Evolutionary conservation across 2,888 invertebrate species (phyloP).

Genomic region (Drosophila formosana): DNA sequence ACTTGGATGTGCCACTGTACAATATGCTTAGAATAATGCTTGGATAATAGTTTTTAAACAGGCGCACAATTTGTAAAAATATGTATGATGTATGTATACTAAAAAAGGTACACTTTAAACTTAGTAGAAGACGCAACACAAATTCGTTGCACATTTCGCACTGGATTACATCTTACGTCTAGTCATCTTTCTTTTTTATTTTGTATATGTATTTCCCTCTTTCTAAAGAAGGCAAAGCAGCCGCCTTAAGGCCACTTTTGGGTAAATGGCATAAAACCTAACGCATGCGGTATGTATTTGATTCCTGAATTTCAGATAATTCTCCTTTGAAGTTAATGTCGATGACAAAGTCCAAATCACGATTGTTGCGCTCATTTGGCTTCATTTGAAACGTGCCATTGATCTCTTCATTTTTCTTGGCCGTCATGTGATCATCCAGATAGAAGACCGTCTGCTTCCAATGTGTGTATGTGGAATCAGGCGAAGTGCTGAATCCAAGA

Average conservation of each 20-base stretch:
- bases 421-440: slow-evolving; percentile 98
- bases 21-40: slow-evolving; percentile 67
- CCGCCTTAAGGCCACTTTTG: slow-evolving; percentile 37
- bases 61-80: slow-evolving; percentile 69
- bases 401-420: slow-evolving; percentile 97
- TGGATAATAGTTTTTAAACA: slow-evolving; percentile 68
- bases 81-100: slow-evolving; percentile 54
- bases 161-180: slow-evolving; percentile 74
- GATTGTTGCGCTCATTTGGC: slow-evolving; percentile 97
- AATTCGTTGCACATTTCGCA: slow-evolving; percentile 71
- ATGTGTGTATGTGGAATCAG: slow-evolving; percentile 99
- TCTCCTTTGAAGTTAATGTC: slow-evolving; percentile 97
- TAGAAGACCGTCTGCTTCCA: slow-evolving; percentile 99
- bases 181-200: slow-evolving; percentile 55
- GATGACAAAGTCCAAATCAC: slow-evolving; percentile 98
- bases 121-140: slow-evolving; percentile 74
- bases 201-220: slow-evolving; percentile 18
- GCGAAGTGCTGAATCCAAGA: slow-evolving; percentile 98
- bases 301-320: slow-evolving; percentile 93
- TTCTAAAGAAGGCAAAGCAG: slow-evolving; percentile 37
- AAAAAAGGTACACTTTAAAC: slow-evolving; percentile 78
- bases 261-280: slow-evolving; percentile 80
- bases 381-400: slow-evolving; percentile 96
- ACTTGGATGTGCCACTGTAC: slow-evolving; percentile 70
- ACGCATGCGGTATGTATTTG: slow-evolving; percentile 96